Percentiles rank a stretch among this genome's conserved stretches.
Conservation (phyloP, 2,797 vertebrate genomes). For the Taeniopygia guttata region DNA sequence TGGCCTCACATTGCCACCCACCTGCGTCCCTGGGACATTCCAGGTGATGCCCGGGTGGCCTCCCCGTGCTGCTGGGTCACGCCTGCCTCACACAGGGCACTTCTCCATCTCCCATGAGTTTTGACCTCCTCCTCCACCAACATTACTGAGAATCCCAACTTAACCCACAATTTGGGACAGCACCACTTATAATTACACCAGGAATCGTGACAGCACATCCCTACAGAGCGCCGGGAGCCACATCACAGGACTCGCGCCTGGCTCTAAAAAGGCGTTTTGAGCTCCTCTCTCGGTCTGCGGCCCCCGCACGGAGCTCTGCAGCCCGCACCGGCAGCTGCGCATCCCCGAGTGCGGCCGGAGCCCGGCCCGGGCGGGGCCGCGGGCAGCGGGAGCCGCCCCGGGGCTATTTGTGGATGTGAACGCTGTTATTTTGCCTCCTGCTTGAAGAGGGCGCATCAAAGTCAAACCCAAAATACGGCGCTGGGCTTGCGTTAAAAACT, state of each 20-base stretch:
- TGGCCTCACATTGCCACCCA: background rate
- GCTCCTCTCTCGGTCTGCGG: background rate
- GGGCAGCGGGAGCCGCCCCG: background rate
- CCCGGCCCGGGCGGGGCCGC: background rate
- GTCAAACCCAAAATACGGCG: conserved; percentile 50
- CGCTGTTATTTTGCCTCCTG: conserved; percentile 64
- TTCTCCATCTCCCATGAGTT: background rate
- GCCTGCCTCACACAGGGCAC: background rate
- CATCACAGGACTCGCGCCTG: accelerated
- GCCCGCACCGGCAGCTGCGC: accelerated
- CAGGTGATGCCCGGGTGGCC: accelerated
- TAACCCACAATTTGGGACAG: background rate
- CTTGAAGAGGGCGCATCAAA: conserved; percentile 65
- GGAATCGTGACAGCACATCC: accelerated
- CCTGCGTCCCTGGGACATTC: accelerated
- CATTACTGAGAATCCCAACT: accelerated
- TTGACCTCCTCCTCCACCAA: background rate
- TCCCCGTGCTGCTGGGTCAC: accelerated
- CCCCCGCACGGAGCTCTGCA: background rate
- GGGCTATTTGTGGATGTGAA: conserved; percentile 56
- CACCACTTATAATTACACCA: accelerated
- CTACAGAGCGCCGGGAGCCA: accelerated
- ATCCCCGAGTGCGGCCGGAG: background rate
- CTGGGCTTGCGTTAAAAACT: conserved; percentile 61
- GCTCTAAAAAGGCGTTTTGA: background rate